Evolutionary conservation across 2,888 invertebrate genomes (phyloP).

Genomic region (Mesodorylaimus sp.): DNA sequence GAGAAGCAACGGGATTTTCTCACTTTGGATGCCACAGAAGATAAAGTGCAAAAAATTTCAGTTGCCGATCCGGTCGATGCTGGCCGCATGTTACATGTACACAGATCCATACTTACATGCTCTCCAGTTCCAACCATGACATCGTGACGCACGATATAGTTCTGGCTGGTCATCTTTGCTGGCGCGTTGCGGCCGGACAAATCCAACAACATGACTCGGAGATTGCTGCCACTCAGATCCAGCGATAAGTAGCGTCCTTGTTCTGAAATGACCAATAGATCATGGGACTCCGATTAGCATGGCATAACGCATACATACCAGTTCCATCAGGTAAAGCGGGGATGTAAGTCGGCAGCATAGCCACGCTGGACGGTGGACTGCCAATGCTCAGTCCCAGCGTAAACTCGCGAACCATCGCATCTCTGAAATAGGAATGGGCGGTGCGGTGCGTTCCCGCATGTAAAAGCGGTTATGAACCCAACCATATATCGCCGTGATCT

Average conservation of each 20-base stretch:
- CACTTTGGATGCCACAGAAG: no score
- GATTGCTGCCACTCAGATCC: slow-evolving; percentile 28
- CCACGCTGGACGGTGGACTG: slow-evolving; percentile 18
- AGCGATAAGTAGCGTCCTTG: slow-evolving; percentile 28
- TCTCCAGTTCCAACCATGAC: slow-evolving; percentile 30
- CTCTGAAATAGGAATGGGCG: no score
- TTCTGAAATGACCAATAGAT: slow-evolving; percentile 15
- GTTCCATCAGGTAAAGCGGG: slow-evolving; percentile 27
- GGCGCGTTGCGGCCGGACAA: slow-evolving; percentile 17
- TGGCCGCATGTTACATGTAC: no score
- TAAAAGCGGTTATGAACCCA: no score
- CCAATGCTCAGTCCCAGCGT: slow-evolving; percentile 11
- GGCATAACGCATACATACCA: slow-evolving; percentile 14
- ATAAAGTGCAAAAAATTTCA: no score
- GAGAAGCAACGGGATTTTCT: no score
- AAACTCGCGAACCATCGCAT: slow-evolving; percentile 16
- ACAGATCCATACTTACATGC: slow-evolving; percentile 21
- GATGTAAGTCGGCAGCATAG: slow-evolving; percentile 29
- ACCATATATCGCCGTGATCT: no score
- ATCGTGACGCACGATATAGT: slow-evolving; percentile 25
- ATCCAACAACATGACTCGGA: slow-evolving; percentile 25
- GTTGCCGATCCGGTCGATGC: no score
- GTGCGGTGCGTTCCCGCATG: no score
- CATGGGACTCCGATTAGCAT: not conserved
- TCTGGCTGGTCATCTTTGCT: slow-evolving; percentile 13